Evolutionary conservation across 2,797 vertebrate genomes (phyloP).

Genomic region (Eulemur albifrons): DNA sequence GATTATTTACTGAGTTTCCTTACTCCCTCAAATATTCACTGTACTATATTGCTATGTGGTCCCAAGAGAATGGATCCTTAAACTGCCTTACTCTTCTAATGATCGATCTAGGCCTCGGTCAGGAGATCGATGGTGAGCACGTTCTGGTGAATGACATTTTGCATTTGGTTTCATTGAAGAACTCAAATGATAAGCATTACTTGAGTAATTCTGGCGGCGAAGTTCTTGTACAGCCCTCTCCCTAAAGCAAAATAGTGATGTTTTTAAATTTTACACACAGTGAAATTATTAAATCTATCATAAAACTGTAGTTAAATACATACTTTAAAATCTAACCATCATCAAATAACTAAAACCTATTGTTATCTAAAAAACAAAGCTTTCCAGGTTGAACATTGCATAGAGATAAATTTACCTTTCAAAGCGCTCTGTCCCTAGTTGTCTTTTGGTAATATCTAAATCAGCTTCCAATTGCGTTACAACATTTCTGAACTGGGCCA

Average conservation of each 20-base stretch:
- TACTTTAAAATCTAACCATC: slow-evolving; percentile 12
- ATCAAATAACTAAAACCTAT: slow-evolving; percentile 13
- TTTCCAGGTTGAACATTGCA: slow-evolving; percentile 3
- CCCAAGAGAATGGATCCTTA: slow-evolving; percentile 43
- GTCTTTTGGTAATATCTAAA: slow-evolving; percentile 86
- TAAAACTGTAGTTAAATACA: slow-evolving; percentile 25
- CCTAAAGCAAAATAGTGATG: slow-evolving; percentile 77
- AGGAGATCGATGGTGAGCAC: slow-evolving; percentile 69
- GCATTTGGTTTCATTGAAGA: slow-evolving; percentile 79
- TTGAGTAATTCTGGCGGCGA: slow-evolving; percentile 80
- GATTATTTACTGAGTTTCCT: background rate
- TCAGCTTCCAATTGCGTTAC: slow-evolving; percentile 85
- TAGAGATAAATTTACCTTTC: slow-evolving; percentile 84
- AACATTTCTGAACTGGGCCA: slow-evolving; percentile 86
- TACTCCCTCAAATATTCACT: slow-evolving; percentile 12
- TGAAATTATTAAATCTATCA: background rate
- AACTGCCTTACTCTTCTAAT: slow-evolving; percentile 81
- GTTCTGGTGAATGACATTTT: slow-evolving; percentile 84
- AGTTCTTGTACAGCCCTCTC: slow-evolving; percentile 86
- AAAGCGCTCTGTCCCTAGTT: slow-evolving; percentile 86
- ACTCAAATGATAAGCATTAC: slow-evolving; percentile 76
- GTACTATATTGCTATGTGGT: background rate
- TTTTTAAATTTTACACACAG: slow-evolving; percentile 15
- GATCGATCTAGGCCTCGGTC: slow-evolving; percentile 79
- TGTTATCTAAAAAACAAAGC: slow-evolving; percentile 37